A percentile compares a stretch with the other conserved stretches of the same genome.
Evolutionary conservation across 2,888 invertebrate species (phyloP).

Genomic region (Bellardia bayeri): DNA sequence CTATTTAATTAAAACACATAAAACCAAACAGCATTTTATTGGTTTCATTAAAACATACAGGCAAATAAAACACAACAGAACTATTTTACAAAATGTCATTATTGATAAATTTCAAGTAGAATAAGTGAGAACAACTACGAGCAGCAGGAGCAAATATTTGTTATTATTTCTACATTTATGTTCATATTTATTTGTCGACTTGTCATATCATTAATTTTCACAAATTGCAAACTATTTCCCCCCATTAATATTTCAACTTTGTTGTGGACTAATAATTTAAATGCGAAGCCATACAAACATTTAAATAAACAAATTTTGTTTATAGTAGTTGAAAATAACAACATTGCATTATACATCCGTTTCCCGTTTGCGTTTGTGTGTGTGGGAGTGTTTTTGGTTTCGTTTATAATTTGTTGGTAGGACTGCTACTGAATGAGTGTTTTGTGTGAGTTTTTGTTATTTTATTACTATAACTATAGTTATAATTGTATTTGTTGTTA

Average conservation of each 20-base stretch:
- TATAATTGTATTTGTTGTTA: slow-evolving; percentile 42
- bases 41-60: neutral
- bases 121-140: neutral
- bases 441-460: slow-evolving; percentile 37
- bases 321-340: slow-evolving; percentile 12
- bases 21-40: neutral
- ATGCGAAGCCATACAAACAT: neutral
- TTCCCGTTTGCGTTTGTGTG: slow-evolving; percentile 45
- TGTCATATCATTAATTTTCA: slow-evolving; percentile 69
- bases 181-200: slow-evolving; percentile 64
- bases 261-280: slow-evolving; percentile 33
- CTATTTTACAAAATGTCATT: neutral
- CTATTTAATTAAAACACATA: neutral
- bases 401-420: slow-evolving; percentile 32
- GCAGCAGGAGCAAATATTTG: neutral
- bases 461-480: slow-evolving; percentile 48
- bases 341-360: slow-evolving; percentile 57
- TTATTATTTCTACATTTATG: slow-evolving; percentile 49
- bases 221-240: slow-evolving; percentile 61
- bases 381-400: neutral
- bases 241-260: neutral
- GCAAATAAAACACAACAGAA: neutral
- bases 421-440: neutral
- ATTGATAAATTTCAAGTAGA: neutral
- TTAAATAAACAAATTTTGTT: slow-evolving; percentile 32